A percentile compares a stretch with the other conserved stretches of the same genome.
Conservation (phyloP, 1,140 invertebrate species). For the Drosophila kurseongensis region DNA sequence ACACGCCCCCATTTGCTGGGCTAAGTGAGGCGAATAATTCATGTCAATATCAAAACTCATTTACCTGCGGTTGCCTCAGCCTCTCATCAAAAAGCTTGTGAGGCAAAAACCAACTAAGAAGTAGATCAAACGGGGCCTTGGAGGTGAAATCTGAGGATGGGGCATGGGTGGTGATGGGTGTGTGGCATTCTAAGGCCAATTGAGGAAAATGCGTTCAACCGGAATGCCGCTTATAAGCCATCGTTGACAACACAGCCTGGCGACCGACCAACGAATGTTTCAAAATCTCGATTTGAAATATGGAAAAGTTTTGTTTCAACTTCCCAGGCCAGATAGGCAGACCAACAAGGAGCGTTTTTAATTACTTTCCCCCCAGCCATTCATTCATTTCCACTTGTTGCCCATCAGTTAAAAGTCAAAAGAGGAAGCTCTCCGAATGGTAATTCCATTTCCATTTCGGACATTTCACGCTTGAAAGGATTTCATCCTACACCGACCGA, state of each 20-base stretch:
- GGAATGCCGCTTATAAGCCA: conserved; percentile 63
- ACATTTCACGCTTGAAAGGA: conserved; percentile 69
- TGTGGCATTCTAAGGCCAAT: conserved; percentile 7
- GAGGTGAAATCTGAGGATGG: background rate
- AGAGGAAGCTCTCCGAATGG: conserved; percentile 44
- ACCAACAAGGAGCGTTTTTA: conserved; percentile 50
- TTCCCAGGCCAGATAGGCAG: conserved; percentile 7
- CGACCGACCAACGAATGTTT: conserved; percentile 27
- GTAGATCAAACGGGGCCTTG: conserved; percentile 38
- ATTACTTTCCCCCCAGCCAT: conserved; percentile 59
- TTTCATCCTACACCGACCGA: conserved; percentile 11
- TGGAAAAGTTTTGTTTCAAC: conserved; percentile 45
- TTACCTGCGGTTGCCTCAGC: conserved; percentile 70
- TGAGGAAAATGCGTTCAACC: conserved; percentile 54
- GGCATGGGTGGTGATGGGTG: background rate
- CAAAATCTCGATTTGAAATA: conserved; percentile 54
- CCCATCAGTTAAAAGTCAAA: conserved; percentile 70
- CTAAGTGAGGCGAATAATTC: conserved; percentile 72
- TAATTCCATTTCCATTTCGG: conserved; percentile 66
- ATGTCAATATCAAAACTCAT: conserved; percentile 80
- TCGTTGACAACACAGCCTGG: conserved; percentile 50
- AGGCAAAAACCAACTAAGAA: conserved; percentile 56
- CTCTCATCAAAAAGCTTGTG: conserved; percentile 42
- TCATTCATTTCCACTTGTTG: conserved; percentile 72
- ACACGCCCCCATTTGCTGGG: conserved; percentile 59